These are phyloP conservation scores for Drosophila vallismaia DNA, from an alignment of 2,888 invertebrate species.

Conservation along the genomic window DNA sequence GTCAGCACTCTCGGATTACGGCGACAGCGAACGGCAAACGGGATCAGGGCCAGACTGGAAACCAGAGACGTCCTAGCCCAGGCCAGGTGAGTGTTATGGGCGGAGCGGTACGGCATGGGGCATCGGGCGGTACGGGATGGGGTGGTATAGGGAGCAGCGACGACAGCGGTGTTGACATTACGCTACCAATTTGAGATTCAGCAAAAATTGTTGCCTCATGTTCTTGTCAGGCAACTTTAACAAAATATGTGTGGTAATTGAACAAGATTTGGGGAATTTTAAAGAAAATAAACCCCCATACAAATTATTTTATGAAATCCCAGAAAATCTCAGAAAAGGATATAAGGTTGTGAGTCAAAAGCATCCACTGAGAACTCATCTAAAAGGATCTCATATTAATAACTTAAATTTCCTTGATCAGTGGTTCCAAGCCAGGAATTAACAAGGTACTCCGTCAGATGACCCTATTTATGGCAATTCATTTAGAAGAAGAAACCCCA, in stretches of 20 bases:
- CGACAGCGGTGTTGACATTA: slow-evolving; percentile 43
- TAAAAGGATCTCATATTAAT: not conserved
- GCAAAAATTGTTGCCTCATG: slow-evolving; percentile 46
- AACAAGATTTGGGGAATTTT: no score
- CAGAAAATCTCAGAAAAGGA: no score
- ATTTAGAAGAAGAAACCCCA: slow-evolving; percentile 27
- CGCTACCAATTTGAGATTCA: slow-evolving; percentile 44
- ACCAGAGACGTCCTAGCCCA: slow-evolving; percentile 53
- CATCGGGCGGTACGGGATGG: slow-evolving; percentile 2
- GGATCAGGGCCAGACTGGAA: slow-evolving; percentile 61
- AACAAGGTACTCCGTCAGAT: slow-evolving; percentile 21
- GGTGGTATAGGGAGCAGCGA: no score
- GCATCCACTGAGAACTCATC: no score
- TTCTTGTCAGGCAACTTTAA: not conserved
- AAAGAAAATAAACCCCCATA: no score
- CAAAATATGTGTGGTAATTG: no score
- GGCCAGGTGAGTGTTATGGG: slow-evolving; percentile 25
- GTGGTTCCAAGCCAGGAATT: not conserved
- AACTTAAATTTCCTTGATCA: not conserved
- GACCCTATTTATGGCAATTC: slow-evolving; percentile 36
- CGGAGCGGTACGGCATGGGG: slow-evolving; percentile 22
- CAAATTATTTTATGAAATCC: no score
- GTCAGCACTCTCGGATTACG: slow-evolving; percentile 53
- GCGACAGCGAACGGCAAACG: slow-evolving; percentile 56
- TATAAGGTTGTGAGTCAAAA: no score